Conservation (phyloP, 2,113 vertebrate species). For the Phyllostomus discolor region DNA sequence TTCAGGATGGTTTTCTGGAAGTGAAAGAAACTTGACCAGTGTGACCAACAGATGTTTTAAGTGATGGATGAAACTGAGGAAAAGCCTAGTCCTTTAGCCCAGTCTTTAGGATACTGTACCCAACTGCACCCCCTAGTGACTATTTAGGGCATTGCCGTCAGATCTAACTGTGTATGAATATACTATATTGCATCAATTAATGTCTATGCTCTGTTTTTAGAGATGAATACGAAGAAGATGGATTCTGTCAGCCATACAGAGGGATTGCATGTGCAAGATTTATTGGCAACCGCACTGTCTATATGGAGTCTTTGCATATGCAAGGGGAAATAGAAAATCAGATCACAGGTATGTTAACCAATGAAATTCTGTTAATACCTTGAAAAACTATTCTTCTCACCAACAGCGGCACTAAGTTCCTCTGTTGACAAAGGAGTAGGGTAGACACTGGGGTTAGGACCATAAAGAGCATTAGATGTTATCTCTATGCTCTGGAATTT, state of each 20-base stretch:
- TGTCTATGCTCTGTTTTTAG: slow-evolving; percentile 77
- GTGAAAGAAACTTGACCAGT: slow-evolving; percentile 49
- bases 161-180: accelerated
- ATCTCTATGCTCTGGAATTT: slow-evolving; percentile 47
- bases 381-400: neutral
- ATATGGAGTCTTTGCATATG: slow-evolving; percentile 98
- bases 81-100: neutral
- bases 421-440: slow-evolving; percentile 1
- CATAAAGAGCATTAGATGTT: neutral
- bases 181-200: neutral
- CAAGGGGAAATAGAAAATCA: slow-evolving; percentile 99
- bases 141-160: neutral
- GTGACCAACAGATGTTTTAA: slow-evolving; percentile 59
- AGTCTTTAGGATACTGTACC: neutral
- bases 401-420: neutral
- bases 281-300: slow-evolving; percentile 97
- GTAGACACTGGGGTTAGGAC: neutral
- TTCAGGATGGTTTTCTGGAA: slow-evolving; percentile 44
- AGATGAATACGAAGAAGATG: slow-evolving; percentile 95
- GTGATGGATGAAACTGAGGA: neutral
- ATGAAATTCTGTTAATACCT: neutral
- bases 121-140: slow-evolving; percentile 78
- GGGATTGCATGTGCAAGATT: slow-evolving; percentile 98
- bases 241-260: slow-evolving; percentile 98
- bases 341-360: slow-evolving; percentile 91